These are phyloP conservation scores for Melanotaenia pygmaea DNA, from an alignment of 2,797 vertebrate species.

Conservation along the genomic window DNA sequence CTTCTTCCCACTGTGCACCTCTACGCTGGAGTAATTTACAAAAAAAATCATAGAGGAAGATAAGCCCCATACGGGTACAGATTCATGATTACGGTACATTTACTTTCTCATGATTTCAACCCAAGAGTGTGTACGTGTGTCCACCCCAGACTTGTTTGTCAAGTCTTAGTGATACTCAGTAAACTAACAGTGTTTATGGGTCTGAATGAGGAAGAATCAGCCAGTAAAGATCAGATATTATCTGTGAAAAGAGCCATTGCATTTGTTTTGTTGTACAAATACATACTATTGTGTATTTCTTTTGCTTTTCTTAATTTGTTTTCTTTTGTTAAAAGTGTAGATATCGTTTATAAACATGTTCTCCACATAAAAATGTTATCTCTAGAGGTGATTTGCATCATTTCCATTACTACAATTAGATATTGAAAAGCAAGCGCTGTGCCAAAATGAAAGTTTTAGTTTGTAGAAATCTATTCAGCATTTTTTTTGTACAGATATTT, in stretches of 20 bases:
- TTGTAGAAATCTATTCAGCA: conserved; percentile 54
- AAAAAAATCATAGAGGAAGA: conserved; percentile 37
- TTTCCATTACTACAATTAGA: background rate
- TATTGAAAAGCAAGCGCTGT: conserved; percentile 19
- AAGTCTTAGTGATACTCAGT: conserved; percentile 34
- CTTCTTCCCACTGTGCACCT: conserved; percentile 42
- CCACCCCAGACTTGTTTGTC: conserved; percentile 61
- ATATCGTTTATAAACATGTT: conserved; percentile 36
- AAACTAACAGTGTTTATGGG: conserved; percentile 19
- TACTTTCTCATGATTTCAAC: background rate
- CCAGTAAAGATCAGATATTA: conserved; percentile 50
- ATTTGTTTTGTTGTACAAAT: conserved; percentile 60
- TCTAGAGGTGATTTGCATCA: conserved; percentile 43
- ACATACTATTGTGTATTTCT: conserved; percentile 55
- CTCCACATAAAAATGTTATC: conserved; percentile 31
- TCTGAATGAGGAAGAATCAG: conserved; percentile 49
- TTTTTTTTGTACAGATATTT: conserved; percentile 59
- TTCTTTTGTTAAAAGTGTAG: conserved; percentile 45
- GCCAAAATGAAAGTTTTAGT: conserved; percentile 30
- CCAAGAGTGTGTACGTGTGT: background rate
- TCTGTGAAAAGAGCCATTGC: conserved; percentile 62
- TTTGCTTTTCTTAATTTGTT: background rate
- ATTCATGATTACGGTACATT: conserved; percentile 34
- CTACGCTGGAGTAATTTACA: conserved; percentile 24
- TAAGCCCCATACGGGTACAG: conserved; percentile 36